Evolutionary conservation across 2,797 vertebrate species (phyloP).

Genomic region (Etheostoma nigrum): DNA sequence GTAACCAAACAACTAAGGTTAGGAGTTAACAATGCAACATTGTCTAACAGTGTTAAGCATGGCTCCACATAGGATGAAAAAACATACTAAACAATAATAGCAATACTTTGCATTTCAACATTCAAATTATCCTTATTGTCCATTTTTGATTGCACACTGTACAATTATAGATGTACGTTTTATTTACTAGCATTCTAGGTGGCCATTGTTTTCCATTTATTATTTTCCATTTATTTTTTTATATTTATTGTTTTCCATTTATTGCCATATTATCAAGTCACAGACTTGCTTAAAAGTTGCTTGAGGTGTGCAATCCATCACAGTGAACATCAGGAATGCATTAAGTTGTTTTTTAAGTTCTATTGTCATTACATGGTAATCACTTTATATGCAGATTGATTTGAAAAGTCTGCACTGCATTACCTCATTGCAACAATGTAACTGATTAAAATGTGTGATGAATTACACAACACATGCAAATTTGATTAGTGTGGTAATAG

Average conservation of each 20-base stretch:
- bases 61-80: neutral
- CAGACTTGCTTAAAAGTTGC: neutral
- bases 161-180: neutral
- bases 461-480: neutral
- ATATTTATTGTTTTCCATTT: neutral
- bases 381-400: constrained; percentile 20
- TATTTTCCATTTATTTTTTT: no score
- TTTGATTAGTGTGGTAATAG: neutral
- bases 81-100: no score
- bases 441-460: constrained; percentile 4
- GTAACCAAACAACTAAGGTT: constrained; percentile 2
- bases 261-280: neutral
- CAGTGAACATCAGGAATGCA: neutral
- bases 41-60: neutral
- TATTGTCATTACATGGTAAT: neutral
- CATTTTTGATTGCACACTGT: neutral
- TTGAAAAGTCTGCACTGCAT: neutral
- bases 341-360: neutral
- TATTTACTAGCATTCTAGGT: neutral
- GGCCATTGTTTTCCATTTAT: neutral
- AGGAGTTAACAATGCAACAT: neutral
- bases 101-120: neutral
- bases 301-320: neutral
- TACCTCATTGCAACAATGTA: neutral
- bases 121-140: no score